A percentile compares a stretch with the other conserved stretches of the same genome.
Conservation (phyloP, 2,888 invertebrate genomes). For the Athalia rosae region DNA sequence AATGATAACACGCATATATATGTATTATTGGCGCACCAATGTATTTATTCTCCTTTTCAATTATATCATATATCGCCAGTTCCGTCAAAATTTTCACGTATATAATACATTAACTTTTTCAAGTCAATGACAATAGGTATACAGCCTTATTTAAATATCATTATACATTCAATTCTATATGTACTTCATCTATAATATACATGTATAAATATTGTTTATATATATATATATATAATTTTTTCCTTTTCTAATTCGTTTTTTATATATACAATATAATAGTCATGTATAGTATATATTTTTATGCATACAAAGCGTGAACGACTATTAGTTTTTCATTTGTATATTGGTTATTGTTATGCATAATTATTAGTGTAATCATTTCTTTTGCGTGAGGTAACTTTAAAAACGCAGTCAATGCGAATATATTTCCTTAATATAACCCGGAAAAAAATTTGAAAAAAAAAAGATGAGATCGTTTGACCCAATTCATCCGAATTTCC, state of each 20-base stretch:
- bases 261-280: conserved; percentile 50
- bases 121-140: background rate
- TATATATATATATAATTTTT: conserved; percentile 22
- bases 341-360: background rate
- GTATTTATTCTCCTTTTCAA: too few species aligned
- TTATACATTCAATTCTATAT: background rate
- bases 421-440: too few species aligned
- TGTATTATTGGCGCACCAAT: too few species aligned
- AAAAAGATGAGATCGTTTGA: too few species aligned
- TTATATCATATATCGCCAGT: too few species aligned
- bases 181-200: background rate
- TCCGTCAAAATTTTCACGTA: too few species aligned
- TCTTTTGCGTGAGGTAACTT: background rate
- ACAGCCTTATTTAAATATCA: background rate
- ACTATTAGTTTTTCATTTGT: background rate
- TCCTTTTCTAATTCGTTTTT: conserved; percentile 44
- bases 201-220: conserved; percentile 10
- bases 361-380: background rate
- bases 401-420: too few species aligned
- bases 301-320: background rate
- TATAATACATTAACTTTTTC: too few species aligned
- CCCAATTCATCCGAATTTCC: too few species aligned
- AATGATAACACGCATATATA: too few species aligned
- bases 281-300: conserved; percentile 37
- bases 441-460: too few species aligned